These are phyloP conservation scores for Aurelia aurita complex sp. Pacific DNA, from an alignment of 30 jellyfish, hydroid and myxozoan species.

Conservation along the genomic window DNA sequence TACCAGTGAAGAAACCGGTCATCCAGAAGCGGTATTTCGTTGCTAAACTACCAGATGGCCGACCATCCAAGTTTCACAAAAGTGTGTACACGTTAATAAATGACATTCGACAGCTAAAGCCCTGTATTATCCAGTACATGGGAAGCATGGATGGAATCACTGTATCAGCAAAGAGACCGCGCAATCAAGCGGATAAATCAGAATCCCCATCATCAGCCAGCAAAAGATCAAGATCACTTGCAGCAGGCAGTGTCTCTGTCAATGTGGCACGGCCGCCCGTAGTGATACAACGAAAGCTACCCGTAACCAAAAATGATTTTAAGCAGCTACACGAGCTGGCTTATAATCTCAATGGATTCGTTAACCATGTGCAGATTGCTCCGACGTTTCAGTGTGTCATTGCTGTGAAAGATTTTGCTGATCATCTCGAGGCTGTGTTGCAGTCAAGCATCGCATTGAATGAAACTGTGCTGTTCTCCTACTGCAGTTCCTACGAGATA, in stretches of 20 bases:
- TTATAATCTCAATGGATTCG: constrained; percentile 63
- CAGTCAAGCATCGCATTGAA: constrained; percentile 21
- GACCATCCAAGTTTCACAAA: constrained; percentile 86
- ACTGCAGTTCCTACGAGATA: constrained; percentile 74
- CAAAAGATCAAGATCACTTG: not conserved
- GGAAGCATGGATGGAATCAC: constrained; percentile 74
- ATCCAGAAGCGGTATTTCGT: constrained; percentile 83
- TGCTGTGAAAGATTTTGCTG: constrained; percentile 68
- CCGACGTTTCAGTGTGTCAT: constrained; percentile 71
- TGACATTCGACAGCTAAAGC: constrained; percentile 77
- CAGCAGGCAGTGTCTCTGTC: constrained; percentile 24
- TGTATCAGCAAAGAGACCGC: constrained; percentile 27
- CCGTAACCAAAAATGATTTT: constrained; percentile 61
- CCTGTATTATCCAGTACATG: constrained; percentile 80
- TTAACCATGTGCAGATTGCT: constrained; percentile 56
- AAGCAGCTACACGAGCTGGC: constrained; percentile 81
- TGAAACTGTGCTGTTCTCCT: constrained; percentile 70
- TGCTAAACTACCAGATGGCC: constrained; percentile 85
- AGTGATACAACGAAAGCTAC: constrained; percentile 33
- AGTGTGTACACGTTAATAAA: constrained; percentile 67
- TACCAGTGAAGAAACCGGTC: constrained; percentile 81
- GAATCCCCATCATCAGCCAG: not conserved
- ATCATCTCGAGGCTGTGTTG: constrained; percentile 69
- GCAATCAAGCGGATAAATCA: constrained; percentile 5
- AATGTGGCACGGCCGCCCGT: constrained; percentile 12